These are phyloP conservation scores for Lepidocolaptes lacrymiger DNA, from an alignment of 2,797 vertebrate species.

Conservation along the genomic window DNA sequence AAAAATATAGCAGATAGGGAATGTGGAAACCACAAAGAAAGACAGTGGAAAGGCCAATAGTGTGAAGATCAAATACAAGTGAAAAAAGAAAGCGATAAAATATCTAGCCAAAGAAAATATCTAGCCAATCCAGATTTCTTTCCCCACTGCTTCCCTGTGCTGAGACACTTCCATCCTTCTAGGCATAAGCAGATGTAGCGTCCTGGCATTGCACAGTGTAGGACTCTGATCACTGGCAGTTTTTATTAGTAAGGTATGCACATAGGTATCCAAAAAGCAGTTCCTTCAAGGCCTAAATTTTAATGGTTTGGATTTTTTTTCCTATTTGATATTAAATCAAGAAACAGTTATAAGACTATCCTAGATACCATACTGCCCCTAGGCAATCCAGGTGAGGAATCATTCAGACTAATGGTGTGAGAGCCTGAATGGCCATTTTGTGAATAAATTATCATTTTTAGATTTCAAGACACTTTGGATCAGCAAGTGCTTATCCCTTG, in stretches of 20 bases:
- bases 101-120: not conserved
- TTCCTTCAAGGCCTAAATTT: not conserved
- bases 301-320: not conserved
- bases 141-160: fast-evolving
- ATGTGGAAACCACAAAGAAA: not conserved
- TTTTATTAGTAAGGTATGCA: not conserved
- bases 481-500: not conserved
- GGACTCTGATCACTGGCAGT: fast-evolving
- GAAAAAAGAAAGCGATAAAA: not conserved
- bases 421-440: not conserved
- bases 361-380: not conserved
- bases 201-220: not conserved
- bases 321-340: not conserved
- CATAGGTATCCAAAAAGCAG: not conserved
- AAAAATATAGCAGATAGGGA: not conserved
- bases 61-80: not conserved
- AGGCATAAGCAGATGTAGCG: fast-evolving
- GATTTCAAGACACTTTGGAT: not conserved
- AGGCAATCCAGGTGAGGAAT: not conserved
- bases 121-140: not conserved
- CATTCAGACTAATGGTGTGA: not conserved
- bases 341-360: not conserved
- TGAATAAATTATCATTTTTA: not conserved
- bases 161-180: not conserved
- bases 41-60: not conserved